phyloP scores from a whole-genome alignment of 2,888 invertebrate species.

The Ormyrus labotus region DNA sequence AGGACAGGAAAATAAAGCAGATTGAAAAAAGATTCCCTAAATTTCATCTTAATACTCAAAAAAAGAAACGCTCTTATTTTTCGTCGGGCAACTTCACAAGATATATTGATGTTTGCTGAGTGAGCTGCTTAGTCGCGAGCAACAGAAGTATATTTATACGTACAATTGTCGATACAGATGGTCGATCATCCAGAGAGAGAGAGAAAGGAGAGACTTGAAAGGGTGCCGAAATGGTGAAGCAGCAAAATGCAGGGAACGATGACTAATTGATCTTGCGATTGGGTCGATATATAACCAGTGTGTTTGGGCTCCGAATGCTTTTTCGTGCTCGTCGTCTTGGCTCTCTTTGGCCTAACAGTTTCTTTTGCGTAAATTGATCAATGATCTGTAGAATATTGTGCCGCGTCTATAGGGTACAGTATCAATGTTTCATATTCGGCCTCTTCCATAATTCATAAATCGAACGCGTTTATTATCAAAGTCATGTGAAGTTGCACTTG shows the following conservation, averaged over 20 bases:
- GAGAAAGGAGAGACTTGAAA: constrained; percentile 40
- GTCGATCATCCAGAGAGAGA: not conserved
- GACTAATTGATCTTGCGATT: constrained; percentile 43
- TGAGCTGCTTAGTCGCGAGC: no score
- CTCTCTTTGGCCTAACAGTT: not conserved
- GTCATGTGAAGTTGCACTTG: no score
- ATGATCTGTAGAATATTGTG: constrained; percentile 1
- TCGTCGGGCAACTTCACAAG: no score
- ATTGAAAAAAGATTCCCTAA: no score
- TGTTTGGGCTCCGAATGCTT: constrained; percentile 4
- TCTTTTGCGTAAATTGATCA: constrained; percentile 16
- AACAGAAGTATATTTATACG: no score
- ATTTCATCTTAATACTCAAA: no score
- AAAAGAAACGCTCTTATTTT: no score
- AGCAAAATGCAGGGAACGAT: constrained; percentile 28
- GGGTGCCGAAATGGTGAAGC: constrained; percentile 37
- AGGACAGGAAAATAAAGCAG: no score
- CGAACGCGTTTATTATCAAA: not conserved
- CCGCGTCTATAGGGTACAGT: not conserved
- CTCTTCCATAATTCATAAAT: no score
- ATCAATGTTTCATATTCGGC: not conserved
- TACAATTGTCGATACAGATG: not conserved
- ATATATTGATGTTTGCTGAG: no score
- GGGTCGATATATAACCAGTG: constrained; percentile 11
- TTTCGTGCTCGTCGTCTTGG: not conserved